These are phyloP conservation scores for Goniozus legneri DNA, from an alignment of 1,140 invertebrate species.

Conservation along the genomic window DNA sequence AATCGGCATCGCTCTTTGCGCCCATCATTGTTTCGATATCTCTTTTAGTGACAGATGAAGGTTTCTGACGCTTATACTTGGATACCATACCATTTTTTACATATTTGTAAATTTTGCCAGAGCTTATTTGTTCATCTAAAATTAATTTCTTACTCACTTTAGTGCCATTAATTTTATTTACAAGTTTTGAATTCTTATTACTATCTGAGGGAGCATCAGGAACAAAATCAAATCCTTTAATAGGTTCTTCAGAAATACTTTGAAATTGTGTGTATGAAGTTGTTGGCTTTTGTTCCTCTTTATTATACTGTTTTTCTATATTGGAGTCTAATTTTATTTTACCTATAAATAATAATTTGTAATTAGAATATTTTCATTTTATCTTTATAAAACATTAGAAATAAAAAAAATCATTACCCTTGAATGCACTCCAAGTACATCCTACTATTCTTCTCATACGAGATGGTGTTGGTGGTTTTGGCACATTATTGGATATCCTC, in stretches of 20 bases:
- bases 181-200: conserved; percentile 45
- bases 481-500: conserved; percentile 29
- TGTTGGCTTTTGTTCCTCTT: conserved; percentile 21
- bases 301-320: conserved; percentile 12
- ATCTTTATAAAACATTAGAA: neutral
- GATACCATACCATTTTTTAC: conserved; percentile 24
- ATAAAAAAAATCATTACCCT: conserved; percentile 32
- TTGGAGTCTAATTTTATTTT: conserved; percentile 25
- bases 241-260: conserved; percentile 11
- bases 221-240: conserved; percentile 23
- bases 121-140: conserved; percentile 16
- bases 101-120: conserved; percentile 17
- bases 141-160: conserved; percentile 34
- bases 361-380: neutral
- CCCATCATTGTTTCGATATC: neutral
- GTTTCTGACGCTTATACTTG: conserved; percentile 23
- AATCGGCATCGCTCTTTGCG: conserved; percentile 3
- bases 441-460: conserved; percentile 40
- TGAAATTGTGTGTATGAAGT: conserved; percentile 20
- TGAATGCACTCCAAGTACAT: conserved; percentile 52
- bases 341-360: conserved; percentile 26
- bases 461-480: conserved; percentile 40
- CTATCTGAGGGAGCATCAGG: conserved; percentile 34
- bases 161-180: conserved; percentile 38
- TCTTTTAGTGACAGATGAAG: conserved; percentile 14